phyloP scores from a whole-genome alignment of 2,888 invertebrate species.

The Endomychus coccineus region DNA sequence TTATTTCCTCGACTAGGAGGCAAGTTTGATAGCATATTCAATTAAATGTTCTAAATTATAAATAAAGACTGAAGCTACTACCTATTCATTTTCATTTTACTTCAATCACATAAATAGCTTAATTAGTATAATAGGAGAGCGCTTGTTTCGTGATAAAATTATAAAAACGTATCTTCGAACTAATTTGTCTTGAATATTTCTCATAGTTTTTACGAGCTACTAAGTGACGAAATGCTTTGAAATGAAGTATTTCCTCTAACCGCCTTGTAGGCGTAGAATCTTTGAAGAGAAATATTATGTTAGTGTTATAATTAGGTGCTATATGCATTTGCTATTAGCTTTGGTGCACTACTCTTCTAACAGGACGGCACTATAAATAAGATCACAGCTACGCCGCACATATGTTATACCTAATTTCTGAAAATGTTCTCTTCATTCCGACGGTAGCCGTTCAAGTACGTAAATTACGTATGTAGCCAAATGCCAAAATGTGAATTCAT shows the following conservation, averaged over 20 bases:
- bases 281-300: conserved; percentile 31
- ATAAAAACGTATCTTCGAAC: no score
- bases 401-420: conserved; percentile 35
- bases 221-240: conserved; percentile 23
- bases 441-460: no score
- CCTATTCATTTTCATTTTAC: no score
- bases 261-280: conserved; percentile 23
- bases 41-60: no score
- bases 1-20: no score
- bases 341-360: conserved; percentile 34
- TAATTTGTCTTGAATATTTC: conserved; percentile 22
- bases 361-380: conserved; percentile 37
- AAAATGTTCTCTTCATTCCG: conserved; percentile 23
- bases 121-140: no score
- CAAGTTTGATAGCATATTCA: no score
- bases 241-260: conserved; percentile 18
- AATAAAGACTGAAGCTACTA: no score
- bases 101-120: no score
- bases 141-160: no score
- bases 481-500: no score
- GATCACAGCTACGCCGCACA: conserved; percentile 29
- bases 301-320: conserved; percentile 38
- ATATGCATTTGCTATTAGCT: conserved; percentile 37
- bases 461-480: no score
- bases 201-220: conserved; percentile 21